Evolutionary conservation across 2,888 invertebrate species (phyloP), one percentile per base, ranked within the genome.

Genomic region (Incurvaria masculella): DNA sequence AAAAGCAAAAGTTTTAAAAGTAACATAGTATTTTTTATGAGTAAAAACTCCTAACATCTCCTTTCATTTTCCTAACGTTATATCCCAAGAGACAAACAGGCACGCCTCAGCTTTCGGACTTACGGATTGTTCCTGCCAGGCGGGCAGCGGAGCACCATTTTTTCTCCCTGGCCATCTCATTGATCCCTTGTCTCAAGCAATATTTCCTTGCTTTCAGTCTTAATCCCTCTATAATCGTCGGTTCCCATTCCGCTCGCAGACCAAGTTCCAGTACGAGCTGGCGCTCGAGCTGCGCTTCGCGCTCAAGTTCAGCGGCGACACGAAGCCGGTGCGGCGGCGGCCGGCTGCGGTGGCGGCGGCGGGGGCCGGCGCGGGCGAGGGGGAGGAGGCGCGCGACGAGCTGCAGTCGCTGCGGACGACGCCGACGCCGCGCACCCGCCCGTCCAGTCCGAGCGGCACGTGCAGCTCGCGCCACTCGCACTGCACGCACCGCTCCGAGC

Each of bases 201-300:
- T n/a, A n/a, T n/a, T n/a, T n/a, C n/a, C n/a, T n/a, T n/a, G n/a
- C n/a, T n/a, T n/a, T n/a, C n/a, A n/a, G n/a, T n/a, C n/a, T n/a
- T n/a, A n/a, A n/a, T n/a, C n/a, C n/a, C n/a, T 11, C 8, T 23
- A 1, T 26, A 47, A 6, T 39, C 20, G 43, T 4, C 17, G 10
- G 44, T 53, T 53, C 53, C n/a, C n/a, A n/a, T n/a, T n/a, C n/a
- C n/a, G n/a, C 39, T 65, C 66, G 18, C 69, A 85, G 78, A 72
- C 81, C 1, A 70, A 82, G 0, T 85, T 85, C 61, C 81, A 78
- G 56, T 72, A 79, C 49, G 84, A 84, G 58, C 57, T 87, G 10
- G 61, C 79, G 43, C 81, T 81, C 56, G 88, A 89, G 60, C 55
- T 88, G 33, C 82, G 80, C 57, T 88, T 88, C 59, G 81, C 84